Percentiles rank a stretch among this genome's conserved stretches.
phyloP scores from a whole-genome alignment of 1,140 invertebrate species.

The Trichonephila inaurata region DNA sequence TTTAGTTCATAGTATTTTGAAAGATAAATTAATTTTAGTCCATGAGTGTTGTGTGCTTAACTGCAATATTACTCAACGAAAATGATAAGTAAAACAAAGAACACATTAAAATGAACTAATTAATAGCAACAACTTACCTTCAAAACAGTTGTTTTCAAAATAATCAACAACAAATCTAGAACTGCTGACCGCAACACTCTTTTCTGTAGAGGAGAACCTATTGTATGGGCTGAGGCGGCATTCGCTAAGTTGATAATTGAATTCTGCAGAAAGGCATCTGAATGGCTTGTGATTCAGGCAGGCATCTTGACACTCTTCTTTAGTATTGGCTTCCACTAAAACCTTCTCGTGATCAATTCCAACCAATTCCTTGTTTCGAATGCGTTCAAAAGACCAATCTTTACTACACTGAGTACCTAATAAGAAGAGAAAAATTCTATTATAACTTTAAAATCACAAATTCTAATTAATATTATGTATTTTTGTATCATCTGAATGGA shows the following conservation, averaged over 20 bases:
- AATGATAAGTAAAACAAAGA: no score
- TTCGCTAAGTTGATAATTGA: slow-evolving; percentile 90
- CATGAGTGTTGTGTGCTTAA: no score
- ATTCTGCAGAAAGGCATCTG: slow-evolving; percentile 94
- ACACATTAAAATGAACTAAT: no score
- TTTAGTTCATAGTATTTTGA: no score
- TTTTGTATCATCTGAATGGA: no score
- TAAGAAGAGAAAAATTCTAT: not conserved
- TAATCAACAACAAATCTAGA: slow-evolving; percentile 79
- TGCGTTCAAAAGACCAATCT: slow-evolving; percentile 94
- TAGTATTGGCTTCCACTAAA: slow-evolving; percentile 82
- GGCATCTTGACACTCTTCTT: slow-evolving; percentile 92
- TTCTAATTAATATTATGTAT: no score
- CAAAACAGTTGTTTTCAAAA: slow-evolving; percentile 82
- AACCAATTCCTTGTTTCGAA: slow-evolving; percentile 85
- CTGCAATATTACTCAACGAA: no score
- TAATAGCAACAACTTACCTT: slow-evolving; percentile 78
- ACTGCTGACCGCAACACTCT: slow-evolving; percentile 68
- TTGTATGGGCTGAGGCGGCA: slow-evolving; percentile 95
- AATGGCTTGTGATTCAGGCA: slow-evolving; percentile 93
- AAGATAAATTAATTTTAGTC: no score
- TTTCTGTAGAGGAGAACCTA: slow-evolving; percentile 81
- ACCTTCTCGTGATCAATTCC: slow-evolving; percentile 84
- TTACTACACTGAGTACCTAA: slow-evolving; percentile 46
- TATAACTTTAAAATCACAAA: not conserved